Conservation (phyloP, 1,140 invertebrate species). For the Metaphire vulgaris region DNA sequence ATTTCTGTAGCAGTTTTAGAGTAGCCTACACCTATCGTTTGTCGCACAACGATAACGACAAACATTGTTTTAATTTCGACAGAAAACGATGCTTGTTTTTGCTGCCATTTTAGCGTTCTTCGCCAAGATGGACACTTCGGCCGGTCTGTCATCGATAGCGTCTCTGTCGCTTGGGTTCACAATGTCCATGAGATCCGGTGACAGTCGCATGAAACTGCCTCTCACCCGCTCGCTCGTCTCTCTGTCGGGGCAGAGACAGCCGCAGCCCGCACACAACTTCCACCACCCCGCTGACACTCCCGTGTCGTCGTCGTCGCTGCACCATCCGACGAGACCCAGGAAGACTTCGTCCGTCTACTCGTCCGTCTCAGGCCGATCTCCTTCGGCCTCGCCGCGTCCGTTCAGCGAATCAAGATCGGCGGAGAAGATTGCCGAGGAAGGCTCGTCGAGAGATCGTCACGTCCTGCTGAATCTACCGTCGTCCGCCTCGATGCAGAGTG, state of each 20-base stretch:
- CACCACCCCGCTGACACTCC: too few relatives aligned
- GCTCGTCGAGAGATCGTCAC: neutral
- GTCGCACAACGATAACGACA: too few relatives aligned
- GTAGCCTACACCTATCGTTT: too few relatives aligned
- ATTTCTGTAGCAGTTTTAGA: too few relatives aligned
- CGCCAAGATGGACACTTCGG: constrained; percentile 16
- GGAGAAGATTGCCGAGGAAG: neutral
- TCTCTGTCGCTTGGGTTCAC: constrained; percentile 14
- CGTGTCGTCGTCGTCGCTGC: neutral
- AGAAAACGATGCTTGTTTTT: too few relatives aligned
- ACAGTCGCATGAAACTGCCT: neutral
- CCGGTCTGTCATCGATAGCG: constrained; percentile 20
- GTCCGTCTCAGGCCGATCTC: too few relatives aligned
- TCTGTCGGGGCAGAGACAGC: neutral
- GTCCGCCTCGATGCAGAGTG: neutral
- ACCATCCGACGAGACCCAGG: neutral
- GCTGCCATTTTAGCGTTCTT: too few relatives aligned
- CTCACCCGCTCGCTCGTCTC: neutral
- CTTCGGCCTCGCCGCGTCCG: too few relatives aligned
- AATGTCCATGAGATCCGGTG: constrained; percentile 15
- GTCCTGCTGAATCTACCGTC: neutral
- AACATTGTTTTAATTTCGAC: too few relatives aligned
- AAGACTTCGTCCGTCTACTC: neutral
- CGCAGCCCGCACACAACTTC: neutral
- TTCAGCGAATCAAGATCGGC: neutral